Conservation (phyloP, 2,888 invertebrate species). For the Thymelicus lineola region DNA sequence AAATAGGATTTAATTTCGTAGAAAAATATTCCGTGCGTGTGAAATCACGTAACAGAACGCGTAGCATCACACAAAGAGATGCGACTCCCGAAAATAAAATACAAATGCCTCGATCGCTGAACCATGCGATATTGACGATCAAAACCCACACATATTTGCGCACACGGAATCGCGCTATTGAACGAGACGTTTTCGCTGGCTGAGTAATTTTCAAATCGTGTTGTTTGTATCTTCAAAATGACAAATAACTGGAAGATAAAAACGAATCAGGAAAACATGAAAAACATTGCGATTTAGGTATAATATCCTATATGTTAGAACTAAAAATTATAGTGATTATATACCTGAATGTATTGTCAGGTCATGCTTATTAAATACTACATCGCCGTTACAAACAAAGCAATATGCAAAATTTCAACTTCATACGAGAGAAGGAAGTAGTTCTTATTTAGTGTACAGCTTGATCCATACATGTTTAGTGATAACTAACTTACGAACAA, state of each 20-base stretch:
- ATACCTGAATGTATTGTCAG: too few relatives aligned
- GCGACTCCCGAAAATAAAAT: constrained; percentile 27
- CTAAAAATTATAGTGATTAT: too few relatives aligned
- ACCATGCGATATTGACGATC: constrained; percentile 35
- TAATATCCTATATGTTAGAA: too few relatives aligned
- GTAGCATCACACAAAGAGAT: constrained; percentile 1
- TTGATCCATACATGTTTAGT: too few relatives aligned
- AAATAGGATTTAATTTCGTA: not conserved
- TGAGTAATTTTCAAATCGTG: constrained; percentile 35
- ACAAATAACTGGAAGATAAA: not conserved
- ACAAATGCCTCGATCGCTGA: constrained; percentile 21
- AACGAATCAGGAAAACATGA: too few relatives aligned
- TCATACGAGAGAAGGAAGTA: too few relatives aligned
- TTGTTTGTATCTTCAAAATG: constrained; percentile 7
- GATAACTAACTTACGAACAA: too few relatives aligned
- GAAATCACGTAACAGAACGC: not conserved
- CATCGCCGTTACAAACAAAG: too few relatives aligned
- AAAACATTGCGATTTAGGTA: too few relatives aligned
- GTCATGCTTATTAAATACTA: too few relatives aligned
- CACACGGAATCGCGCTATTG: constrained; percentile 33
- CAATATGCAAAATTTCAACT: too few relatives aligned
- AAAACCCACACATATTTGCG: constrained; percentile 34
- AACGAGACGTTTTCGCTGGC: constrained; percentile 34
- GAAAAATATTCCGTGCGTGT: not conserved
- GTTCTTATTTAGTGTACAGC: too few relatives aligned